These are phyloP conservation scores for Oncorhynchus gorbuscha DNA, from an alignment of 2,113 vertebrate species.

Conservation along the genomic window DNA sequence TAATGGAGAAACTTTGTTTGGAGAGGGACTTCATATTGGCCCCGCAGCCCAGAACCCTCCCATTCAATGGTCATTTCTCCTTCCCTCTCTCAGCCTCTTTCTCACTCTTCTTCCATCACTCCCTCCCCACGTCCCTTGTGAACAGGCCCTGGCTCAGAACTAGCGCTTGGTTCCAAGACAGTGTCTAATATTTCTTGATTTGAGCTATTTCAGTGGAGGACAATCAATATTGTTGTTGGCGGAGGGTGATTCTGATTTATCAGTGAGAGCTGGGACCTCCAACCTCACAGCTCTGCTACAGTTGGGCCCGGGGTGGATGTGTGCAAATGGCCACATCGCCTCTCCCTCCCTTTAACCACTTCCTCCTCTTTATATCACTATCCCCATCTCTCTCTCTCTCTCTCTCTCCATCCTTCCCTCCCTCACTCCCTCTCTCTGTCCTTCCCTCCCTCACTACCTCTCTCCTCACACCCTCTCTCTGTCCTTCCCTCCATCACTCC, in stretches of 20 bases:
- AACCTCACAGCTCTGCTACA: slow-evolving; percentile 32
- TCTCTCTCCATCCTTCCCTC: no score
- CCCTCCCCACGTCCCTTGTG: slow-evolving; percentile 60
- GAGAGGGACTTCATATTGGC: slow-evolving; percentile 63
- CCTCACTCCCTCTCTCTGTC: no score
- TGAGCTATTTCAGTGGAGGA: slow-evolving; percentile 60
- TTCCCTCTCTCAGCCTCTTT: slow-evolving; percentile 51
- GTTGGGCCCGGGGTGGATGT: slow-evolving; percentile 34
- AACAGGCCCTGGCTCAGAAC: slow-evolving; percentile 50
- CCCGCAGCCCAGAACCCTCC: slow-evolving; percentile 53
- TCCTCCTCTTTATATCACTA: slow-evolving; percentile 11
- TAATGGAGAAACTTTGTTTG: slow-evolving; percentile 63
- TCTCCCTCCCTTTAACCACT: slow-evolving; percentile 13
- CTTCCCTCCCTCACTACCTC: not conserved
- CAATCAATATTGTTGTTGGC: slow-evolving; percentile 75
- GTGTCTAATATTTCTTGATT: slow-evolving; percentile 65
- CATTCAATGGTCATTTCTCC: slow-evolving; percentile 56
- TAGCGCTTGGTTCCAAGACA: slow-evolving; percentile 51
- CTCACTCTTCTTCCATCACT: slow-evolving; percentile 47
- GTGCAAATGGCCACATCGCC: slow-evolving; percentile 41
- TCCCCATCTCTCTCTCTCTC: not conserved
- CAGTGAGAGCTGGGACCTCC: slow-evolving; percentile 48
- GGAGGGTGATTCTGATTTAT: slow-evolving; percentile 59
- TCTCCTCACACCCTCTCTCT: no score
- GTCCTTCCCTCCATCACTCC: not conserved